phyloP scores from a whole-genome alignment of 2,797 vertebrate genomes.

The Octomys mimax region DNA sequence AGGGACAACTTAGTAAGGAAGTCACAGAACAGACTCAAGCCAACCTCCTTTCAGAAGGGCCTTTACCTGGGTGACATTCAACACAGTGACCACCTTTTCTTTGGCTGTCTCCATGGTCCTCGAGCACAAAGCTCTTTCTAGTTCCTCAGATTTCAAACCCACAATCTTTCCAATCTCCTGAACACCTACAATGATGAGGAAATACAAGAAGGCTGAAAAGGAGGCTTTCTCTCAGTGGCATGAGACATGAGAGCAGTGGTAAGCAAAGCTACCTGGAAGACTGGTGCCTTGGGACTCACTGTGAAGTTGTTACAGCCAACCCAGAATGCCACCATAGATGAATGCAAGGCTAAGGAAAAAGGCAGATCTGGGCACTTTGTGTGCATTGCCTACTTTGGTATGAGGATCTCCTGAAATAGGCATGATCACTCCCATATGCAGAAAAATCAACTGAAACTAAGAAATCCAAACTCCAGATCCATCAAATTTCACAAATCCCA shows the following conservation, averaged over 20 bases:
- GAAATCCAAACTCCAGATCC: neutral
- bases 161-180: slow-evolving; percentile 88
- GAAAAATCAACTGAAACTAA: slow-evolving; percentile 4
- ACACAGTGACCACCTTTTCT: slow-evolving; percentile 87
- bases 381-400: neutral
- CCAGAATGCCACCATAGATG: neutral
- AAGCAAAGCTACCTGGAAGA: neutral
- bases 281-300: neutral
- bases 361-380: neutral
- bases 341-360: neutral
- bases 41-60: neutral
- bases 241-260: neutral
- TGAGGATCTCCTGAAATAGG: slow-evolving; percentile 36
- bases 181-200: slow-evolving; percentile 81
- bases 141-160: slow-evolving; percentile 76
- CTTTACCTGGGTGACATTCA: slow-evolving; percentile 89
- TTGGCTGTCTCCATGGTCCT: slow-evolving; percentile 89
- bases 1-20: neutral
- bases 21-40: neutral
- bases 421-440: neutral
- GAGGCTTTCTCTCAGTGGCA: neutral
- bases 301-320: neutral
- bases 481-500: neutral
- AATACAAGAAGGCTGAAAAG: neutral
- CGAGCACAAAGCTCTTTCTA: slow-evolving; percentile 90